Base-by-base conservation (phyloP, 2,797 vertebrate species). In the Enteromius anoplus region DNA sequence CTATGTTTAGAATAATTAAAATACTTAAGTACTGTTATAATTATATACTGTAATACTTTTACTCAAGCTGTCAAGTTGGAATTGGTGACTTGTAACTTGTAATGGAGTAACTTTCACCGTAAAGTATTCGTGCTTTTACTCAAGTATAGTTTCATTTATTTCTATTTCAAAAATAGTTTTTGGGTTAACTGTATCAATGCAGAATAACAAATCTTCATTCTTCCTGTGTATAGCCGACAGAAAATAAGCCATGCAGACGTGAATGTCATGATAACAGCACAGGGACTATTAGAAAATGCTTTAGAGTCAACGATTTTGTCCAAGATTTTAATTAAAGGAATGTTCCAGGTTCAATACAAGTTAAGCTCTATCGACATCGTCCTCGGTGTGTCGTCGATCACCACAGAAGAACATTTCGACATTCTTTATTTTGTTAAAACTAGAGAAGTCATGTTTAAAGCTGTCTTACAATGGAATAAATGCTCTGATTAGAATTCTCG, bases 251-350 rank as follows among this genome's bases (percentile, higher is more conserved):
- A 26, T 26, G 37, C 55, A 19, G 60, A 64, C 2, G 8, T 62
- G 2, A 42, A 42, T 76, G 14, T 42, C 23, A 72, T 51, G 26
- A 51, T 17, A 60, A 42, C 2, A 2, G 55, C 37, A 45, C 17
- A 32, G 23, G 17, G 58, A 77, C 42, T 10, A 19, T 77, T 45
- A 42, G 11, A 75, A 77, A 64, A 15, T 4, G 10, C 15, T 77
- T 78, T 45, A 62, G 55, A 42, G 58, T 21, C 23, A 29, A 14
- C 45, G 4, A 32, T 64, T 64, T 64, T 14, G 47, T 45, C 42
- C 5, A 32, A 78, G 60, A 17, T 49, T 78, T 78, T 78, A 78
- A 65, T 65, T 78, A 34, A 78, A 78, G 40, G 37, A 49, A 21
- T 78, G 15, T 78, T 65, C 42, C 1, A 1, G 58, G 5, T 65